Conservation (phyloP, 1,140 invertebrate genomes). For the Megalonaias nervosa region DNA sequence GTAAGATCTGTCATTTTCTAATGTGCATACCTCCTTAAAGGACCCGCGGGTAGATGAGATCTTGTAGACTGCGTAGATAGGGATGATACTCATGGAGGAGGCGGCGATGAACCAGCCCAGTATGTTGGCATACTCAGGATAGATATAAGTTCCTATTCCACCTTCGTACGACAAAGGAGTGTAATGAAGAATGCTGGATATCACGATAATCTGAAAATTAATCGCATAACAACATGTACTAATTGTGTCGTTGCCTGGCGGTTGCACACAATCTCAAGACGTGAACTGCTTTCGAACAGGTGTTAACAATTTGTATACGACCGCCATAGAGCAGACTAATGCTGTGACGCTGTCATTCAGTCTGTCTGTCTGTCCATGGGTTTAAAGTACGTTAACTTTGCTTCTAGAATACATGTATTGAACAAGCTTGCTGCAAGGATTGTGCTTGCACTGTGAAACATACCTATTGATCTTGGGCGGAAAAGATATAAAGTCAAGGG, state of each 20-base stretch:
- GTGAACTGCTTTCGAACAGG: background rate
- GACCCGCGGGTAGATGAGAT: slow-evolving; percentile 43
- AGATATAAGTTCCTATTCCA: slow-evolving; percentile 78
- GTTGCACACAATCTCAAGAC: background rate
- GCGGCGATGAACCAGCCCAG: slow-evolving; percentile 94
- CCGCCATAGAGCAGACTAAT: background rate
- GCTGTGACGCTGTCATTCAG: too few species aligned
- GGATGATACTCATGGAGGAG: slow-evolving; percentile 92
- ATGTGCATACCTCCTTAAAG: slow-evolving; percentile 45
- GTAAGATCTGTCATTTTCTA: background rate
- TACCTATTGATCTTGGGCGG: too few species aligned
- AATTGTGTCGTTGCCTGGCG: background rate
- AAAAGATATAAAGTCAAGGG: too few species aligned
- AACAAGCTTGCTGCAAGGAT: too few species aligned
- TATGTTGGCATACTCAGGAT: slow-evolving; percentile 92
- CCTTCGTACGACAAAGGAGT: slow-evolving; percentile 78
- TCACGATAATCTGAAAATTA: slow-evolving; percentile 79
- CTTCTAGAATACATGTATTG: too few species aligned
- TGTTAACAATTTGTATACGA: background rate
- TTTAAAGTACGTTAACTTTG: too few species aligned
- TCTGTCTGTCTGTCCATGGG: too few species aligned
- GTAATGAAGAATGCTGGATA: slow-evolving; percentile 81
- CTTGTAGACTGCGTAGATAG: slow-evolving; percentile 56
- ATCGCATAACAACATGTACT: background rate
- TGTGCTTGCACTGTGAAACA: too few species aligned